Evolutionary conservation across 2,113 vertebrate genomes (phyloP), one percentile per base, ranked within the genome.

Genomic region (pig (Sus scrofa)): DNA sequence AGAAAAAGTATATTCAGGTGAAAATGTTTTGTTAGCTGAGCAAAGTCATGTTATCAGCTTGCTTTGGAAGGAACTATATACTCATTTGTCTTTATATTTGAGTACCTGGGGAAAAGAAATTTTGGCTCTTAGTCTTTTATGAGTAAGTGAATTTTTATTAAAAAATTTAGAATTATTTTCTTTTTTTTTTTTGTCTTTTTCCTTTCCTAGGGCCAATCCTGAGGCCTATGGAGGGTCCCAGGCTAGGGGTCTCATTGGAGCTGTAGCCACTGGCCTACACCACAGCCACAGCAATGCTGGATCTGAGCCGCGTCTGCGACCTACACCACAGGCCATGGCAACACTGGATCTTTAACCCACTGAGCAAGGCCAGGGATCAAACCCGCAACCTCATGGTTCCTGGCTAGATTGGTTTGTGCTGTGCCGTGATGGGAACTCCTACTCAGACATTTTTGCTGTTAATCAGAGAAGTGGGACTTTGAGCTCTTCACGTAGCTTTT

Each of bases 141-240:
- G 19, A 9, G 24, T 37, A 86, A 86, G 34, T 30, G 12, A 54
- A 73, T 20, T 91, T 30, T 83, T 67, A 78, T 68, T 52, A 58
- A 91, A 67, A 85, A 65, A 62, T 54, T 58, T 78, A 84, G 39
- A 67, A 62, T 86, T 86, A 5, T 68, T 96, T 78, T 60, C 73
- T 27, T 4, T 44, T 44, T 44, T 44, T 44, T 44, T 44, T 44
- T 44, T 8, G 4, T 44, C 8, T 44, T 44, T 44, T 44, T 44
- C 5, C 44, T 44, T 44, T 44, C 8, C 8, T 4, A 44, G 44
- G 44, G 44, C 44, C 44, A 8, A 4, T 6, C 44, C 44, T 44
- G 44, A 44, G 44, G 44, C 44, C 4, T 44, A 44, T 44, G 44
- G 44, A 44, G 44, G 44, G 4, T 44, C 44, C 44, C 44, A 44